These are phyloP conservation scores for Hemiscyllium ocellatum DNA, from an alignment of 2,113 vertebrate genomes.

Conservation along the genomic window DNA sequence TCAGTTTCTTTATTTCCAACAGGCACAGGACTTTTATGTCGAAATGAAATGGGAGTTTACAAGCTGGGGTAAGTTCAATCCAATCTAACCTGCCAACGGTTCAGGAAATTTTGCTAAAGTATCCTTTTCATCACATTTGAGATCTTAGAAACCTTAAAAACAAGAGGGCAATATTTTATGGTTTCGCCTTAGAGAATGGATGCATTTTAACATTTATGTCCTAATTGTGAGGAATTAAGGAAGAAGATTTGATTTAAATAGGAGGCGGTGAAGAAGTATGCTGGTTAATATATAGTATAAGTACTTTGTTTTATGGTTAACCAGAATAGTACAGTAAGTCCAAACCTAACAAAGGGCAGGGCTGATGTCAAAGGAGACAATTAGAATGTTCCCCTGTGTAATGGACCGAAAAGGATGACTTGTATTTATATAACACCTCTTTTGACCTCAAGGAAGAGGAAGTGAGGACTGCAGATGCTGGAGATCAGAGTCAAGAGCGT, in stretches of 20 bases:
- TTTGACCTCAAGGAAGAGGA: neutral
- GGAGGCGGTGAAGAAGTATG: neutral
- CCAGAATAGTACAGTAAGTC: neutral
- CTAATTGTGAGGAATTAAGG: neutral
- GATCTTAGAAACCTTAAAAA: neutral
- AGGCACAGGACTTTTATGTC: slow-evolving; percentile 96
- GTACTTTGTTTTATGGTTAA: neutral
- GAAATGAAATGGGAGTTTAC: slow-evolving; percentile 99
- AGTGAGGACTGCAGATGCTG: no score
- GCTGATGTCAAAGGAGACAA: neutral
- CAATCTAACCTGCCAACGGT: no score
- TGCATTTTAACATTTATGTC: neutral
- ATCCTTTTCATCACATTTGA: neutral
- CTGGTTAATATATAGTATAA: neutral
- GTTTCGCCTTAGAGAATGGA: neutral
- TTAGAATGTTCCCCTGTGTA: neutral
- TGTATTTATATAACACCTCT: neutral
- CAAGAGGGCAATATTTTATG: neutral
- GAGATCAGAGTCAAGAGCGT: no score
- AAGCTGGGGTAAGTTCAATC: slow-evolving; percentile 78
- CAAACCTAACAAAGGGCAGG: neutral
- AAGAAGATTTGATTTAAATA: neutral
- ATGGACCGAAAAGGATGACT: neutral
- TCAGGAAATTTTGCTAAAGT: neutral
- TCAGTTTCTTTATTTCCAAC: slow-evolving; percentile 33